These are phyloP conservation scores for Laspeyria flexula DNA, from an alignment of 2,888 invertebrate genomes.

Conservation along the genomic window DNA sequence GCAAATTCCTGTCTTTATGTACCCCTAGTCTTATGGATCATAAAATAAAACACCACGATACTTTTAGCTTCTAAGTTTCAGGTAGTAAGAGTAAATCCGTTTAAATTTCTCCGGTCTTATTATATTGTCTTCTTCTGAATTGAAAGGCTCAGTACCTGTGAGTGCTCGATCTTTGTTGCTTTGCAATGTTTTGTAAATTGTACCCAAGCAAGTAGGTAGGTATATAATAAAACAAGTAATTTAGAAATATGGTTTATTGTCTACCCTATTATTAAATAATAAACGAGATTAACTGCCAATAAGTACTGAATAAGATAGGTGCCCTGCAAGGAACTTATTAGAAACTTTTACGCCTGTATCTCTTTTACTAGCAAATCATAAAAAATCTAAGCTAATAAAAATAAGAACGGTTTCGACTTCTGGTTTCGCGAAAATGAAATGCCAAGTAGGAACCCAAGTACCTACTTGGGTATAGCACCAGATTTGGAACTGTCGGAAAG, in stretches of 20 bases:
- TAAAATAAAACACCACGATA: constrained; percentile 51
- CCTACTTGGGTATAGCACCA: no score
- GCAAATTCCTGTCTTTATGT: constrained; percentile 30
- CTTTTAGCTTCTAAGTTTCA: constrained; percentile 30
- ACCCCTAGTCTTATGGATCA: constrained; percentile 27
- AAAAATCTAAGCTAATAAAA: no score
- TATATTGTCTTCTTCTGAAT: constrained; percentile 14
- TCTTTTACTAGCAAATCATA: no score
- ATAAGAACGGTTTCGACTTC: no score
- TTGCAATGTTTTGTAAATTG: no score
- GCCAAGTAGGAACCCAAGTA: not conserved
- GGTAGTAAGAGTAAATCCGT: constrained; percentile 48
- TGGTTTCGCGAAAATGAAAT: not conserved
- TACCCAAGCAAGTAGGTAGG: no score
- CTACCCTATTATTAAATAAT: no score
- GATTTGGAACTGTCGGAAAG: no score
- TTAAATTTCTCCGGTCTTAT: constrained; percentile 30
- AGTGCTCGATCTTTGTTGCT: not conserved
- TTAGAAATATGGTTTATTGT: no score
- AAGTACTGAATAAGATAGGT: not conserved
- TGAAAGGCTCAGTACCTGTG: not conserved
- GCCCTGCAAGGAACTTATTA: not conserved
- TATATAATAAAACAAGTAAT: no score
- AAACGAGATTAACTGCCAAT: not conserved
- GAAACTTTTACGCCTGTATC: not conserved